Evolutionary conservation across 2,113 vertebrate genomes (phyloP).

Genomic region (Nothocercus nigrocapillus): DNA sequence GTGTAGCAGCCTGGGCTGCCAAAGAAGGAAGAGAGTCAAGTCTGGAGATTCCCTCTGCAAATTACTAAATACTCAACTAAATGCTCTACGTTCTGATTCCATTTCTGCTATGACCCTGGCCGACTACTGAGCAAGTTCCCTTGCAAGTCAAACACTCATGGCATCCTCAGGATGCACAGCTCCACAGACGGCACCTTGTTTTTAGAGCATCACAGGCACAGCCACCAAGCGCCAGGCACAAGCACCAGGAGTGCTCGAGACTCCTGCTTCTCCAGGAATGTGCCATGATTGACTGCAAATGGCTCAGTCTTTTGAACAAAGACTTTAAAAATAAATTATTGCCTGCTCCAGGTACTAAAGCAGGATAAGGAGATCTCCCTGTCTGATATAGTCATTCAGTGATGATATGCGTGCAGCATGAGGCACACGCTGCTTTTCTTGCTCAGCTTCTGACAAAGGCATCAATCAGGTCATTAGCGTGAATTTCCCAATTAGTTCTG

Average conservation of each 20-base stretch:
- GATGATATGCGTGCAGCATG: background rate
- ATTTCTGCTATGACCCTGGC: background rate
- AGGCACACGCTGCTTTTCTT: background rate
- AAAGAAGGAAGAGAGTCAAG: background rate
- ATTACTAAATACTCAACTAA: background rate
- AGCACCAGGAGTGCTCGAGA: background rate
- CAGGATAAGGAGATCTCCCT: background rate
- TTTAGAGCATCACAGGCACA: background rate
- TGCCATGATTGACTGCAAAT: background rate
- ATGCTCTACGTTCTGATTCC: background rate
- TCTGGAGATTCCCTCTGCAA: background rate
- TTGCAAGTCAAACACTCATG: background rate
- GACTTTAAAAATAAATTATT: background rate
- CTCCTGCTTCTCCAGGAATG: background rate
- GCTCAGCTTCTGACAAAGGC: background rate
- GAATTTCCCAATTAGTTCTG: background rate
- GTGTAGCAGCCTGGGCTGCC: background rate
- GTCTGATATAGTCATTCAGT: background rate
- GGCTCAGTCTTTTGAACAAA: background rate
- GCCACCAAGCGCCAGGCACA: background rate
- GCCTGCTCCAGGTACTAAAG: background rate
- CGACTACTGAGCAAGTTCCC: background rate
- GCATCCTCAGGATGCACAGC: background rate
- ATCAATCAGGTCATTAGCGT: background rate
- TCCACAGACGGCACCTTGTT: background rate